phyloP scores from a whole-genome alignment of 2,888 invertebrate species.

The Microctonus hyperodae region DNA sequence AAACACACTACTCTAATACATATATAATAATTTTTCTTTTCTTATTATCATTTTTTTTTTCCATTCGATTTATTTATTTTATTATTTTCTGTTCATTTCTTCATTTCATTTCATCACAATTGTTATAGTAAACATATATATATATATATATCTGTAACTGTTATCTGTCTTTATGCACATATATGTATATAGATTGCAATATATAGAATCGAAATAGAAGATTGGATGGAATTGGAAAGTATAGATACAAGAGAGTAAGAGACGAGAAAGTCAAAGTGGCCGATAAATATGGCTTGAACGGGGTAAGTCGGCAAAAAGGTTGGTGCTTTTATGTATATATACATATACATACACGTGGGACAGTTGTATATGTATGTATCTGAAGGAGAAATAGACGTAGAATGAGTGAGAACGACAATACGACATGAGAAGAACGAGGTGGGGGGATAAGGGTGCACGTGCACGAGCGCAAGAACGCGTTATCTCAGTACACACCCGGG shows the following conservation, averaged over 20 bases:
- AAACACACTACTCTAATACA: too few species aligned
- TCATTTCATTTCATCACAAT: constrained; percentile 10
- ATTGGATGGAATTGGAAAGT: constrained; percentile 35
- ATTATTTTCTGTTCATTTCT: neutral
- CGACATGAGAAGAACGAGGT: constrained; percentile 9
- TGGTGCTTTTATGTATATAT: constrained; percentile 2
- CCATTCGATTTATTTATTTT: neutral
- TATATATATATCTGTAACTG: neutral
- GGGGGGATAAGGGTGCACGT: constrained; percentile 33
- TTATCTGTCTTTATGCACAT: neutral
- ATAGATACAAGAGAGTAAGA: constrained; percentile 27
- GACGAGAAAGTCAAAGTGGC: constrained; percentile 34
- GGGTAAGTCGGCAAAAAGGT: constrained; percentile 29
- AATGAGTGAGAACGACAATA: constrained; percentile 20
- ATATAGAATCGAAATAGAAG: constrained; percentile 26
- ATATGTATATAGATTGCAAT: neutral
- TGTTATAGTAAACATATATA: neutral
- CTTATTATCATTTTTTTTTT: too few species aligned
- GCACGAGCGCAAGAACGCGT: constrained; percentile 42
- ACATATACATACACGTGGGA: neutral
- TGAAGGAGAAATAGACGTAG: constrained; percentile 1
- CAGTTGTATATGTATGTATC: too few species aligned
- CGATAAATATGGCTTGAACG: constrained; percentile 33
- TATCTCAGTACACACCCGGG: constrained; percentile 45
- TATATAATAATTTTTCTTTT: too few species aligned